Evolutionary conservation across 2,113 vertebrate genomes (phyloP).

Genomic region (Podocnemis expansa): DNA sequence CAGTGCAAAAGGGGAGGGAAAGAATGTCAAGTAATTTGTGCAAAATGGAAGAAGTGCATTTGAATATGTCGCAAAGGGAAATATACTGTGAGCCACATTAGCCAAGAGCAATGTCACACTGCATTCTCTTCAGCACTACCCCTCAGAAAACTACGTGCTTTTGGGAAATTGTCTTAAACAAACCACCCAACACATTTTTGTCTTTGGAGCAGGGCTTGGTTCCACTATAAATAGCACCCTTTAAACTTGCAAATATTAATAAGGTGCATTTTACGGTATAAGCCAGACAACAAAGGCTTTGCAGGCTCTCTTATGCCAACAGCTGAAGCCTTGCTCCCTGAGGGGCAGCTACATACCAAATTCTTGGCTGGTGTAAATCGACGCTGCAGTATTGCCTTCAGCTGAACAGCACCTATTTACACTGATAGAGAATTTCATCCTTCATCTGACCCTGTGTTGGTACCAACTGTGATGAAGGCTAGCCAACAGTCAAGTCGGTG

Average conservation of each 20-base stretch:
- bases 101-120: conserved; percentile 67
- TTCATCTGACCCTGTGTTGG: background rate
- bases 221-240: background rate
- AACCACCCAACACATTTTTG: conserved; percentile 35
- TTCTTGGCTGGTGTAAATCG: background rate
- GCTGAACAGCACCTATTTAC: background rate
- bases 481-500: fast-evolving
- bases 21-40: background rate
- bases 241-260: background rate
- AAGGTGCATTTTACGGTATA: background rate
- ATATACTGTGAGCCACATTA: conserved; percentile 76
- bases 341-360: fast-evolving
- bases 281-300: conserved; percentile 34
- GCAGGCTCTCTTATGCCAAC: background rate
- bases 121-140: conserved; percentile 72
- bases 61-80: background rate
- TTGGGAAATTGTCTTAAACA: conserved; percentile 56
- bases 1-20: background rate
- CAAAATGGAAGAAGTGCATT: background rate
- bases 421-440: fast-evolving
- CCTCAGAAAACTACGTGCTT: conserved; percentile 63
- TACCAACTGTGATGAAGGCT: background rate
- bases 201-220: background rate
- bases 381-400: background rate
- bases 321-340: conserved; percentile 16